Conservation (phyloP, 2,888 invertebrate genomes). For the Parnassius orleans region DNA sequence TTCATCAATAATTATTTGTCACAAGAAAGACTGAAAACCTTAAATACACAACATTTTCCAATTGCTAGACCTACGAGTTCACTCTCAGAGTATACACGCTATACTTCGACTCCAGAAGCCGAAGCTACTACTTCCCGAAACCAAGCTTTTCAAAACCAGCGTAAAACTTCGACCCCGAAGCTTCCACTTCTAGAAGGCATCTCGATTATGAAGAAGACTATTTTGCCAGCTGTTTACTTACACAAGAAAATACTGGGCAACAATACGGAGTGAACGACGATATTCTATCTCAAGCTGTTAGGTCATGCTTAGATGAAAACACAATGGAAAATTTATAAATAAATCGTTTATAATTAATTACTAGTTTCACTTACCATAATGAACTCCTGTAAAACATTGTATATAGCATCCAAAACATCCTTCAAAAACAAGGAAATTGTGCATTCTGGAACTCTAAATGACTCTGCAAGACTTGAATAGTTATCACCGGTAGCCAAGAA, state of each 20-base stretch:
- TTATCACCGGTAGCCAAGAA: constrained; percentile 23
- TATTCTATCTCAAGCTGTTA: constrained; percentile 43
- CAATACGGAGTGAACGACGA: constrained; percentile 42
- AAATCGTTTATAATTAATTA: constrained; percentile 40
- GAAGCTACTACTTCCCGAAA: too few species aligned
- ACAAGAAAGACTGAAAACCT: too few species aligned
- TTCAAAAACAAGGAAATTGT: constrained; percentile 44
- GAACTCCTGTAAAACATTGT: constrained; percentile 35
- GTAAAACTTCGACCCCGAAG: too few species aligned
- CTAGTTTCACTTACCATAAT: constrained; percentile 35
- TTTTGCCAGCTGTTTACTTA: constrained; percentile 36
- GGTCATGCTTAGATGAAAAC: constrained; percentile 25
- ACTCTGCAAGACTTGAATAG: constrained; percentile 42
- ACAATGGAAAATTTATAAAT: constrained; percentile 27
- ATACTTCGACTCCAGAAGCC: too few species aligned
- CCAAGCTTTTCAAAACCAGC: too few species aligned
- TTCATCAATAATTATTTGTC: too few species aligned
- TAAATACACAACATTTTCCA: too few species aligned
- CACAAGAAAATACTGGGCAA: constrained; percentile 43
- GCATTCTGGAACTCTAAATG: constrained; percentile 46
- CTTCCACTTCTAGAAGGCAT: constrained; percentile 40
- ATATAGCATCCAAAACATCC: constrained; percentile 45
- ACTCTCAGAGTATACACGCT: too few species aligned
- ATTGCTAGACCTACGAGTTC: too few species aligned
- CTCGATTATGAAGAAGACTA: constrained; percentile 46